Percentiles rank a stretch among this genome's conserved stretches.
phyloP scores from a whole-genome alignment of 2,113 vertebrate genomes.

The Motacilla tschutschensis region DNA sequence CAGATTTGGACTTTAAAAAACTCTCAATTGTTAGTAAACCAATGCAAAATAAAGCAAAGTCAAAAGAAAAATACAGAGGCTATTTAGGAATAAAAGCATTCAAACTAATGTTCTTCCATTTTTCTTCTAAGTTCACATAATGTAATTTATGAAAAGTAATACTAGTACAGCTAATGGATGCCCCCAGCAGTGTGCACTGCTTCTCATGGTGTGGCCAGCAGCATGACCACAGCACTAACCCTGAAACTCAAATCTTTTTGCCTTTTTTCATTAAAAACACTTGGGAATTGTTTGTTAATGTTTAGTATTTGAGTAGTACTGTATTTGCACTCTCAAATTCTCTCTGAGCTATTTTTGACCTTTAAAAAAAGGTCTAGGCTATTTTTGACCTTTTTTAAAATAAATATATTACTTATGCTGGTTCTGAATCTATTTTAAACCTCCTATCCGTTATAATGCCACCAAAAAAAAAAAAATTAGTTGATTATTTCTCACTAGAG shows the following conservation, averaged over 20 bases:
- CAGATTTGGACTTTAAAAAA: neutral
- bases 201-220: neutral
- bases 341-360: too few species aligned
- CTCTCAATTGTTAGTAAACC: neutral
- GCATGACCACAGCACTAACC: neutral
- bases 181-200: neutral
- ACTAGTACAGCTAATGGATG: neutral
- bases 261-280: neutral
- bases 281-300: neutral
- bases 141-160: neutral
- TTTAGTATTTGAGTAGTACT: neutral
- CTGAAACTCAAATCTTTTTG: neutral
- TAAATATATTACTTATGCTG: neutral
- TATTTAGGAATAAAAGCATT: neutral
- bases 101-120: neutral
- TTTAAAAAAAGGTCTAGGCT: neutral
- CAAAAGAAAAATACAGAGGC: neutral
- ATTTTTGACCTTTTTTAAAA: neutral
- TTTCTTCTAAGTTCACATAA: neutral
- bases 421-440: constrained; percentile 3
- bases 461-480: neutral
- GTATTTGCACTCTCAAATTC: too few species aligned
- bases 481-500: neutral
- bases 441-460: neutral
- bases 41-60: neutral